Percentiles rank a stretch among this genome's conserved stretches.
These are phyloP conservation scores for Psophia crepitans DNA, from an alignment of 2,113 vertebrate genomes.

Conservation along the genomic window DNA sequence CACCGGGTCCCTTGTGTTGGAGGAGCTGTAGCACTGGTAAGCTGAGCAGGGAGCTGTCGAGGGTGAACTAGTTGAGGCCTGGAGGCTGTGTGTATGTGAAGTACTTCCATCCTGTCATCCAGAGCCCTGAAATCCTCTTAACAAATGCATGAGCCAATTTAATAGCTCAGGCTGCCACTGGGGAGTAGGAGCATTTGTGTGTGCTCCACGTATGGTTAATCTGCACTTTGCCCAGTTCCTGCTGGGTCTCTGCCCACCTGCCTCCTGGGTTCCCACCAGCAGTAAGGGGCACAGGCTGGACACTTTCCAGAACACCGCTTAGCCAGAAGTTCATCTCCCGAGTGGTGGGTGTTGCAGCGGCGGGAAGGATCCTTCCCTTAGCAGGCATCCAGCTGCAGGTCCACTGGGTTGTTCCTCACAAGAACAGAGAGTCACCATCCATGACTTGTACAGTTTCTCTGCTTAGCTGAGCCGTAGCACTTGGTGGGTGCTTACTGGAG, in stretches of 20 bases:
- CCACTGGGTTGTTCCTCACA: not conserved
- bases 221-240: not conserved
- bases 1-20: not conserved
- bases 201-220: accelerated
- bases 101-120: not conserved
- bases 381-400: not conserved
- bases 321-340: not conserved
- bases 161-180: not conserved
- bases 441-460: not conserved
- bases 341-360: not conserved
- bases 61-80: not conserved
- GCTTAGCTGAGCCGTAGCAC: not conserved
- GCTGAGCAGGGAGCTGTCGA: not conserved
- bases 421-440: not conserved
- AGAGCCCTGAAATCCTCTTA: not conserved
- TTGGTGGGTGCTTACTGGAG: not conserved
- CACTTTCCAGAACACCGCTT: not conserved
- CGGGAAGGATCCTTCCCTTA: not conserved
- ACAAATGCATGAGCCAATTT: accelerated
- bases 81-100: not conserved
- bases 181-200: not conserved
- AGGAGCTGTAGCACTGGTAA: accelerated
- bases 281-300: not conserved
- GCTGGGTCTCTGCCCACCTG: not conserved
- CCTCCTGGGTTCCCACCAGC: not conserved